Percentiles rank a stretch among this genome's conserved stretches.
Conservation (phyloP, 2,113 vertebrate genomes). For the Phrynosoma platyrhinos region DNA sequence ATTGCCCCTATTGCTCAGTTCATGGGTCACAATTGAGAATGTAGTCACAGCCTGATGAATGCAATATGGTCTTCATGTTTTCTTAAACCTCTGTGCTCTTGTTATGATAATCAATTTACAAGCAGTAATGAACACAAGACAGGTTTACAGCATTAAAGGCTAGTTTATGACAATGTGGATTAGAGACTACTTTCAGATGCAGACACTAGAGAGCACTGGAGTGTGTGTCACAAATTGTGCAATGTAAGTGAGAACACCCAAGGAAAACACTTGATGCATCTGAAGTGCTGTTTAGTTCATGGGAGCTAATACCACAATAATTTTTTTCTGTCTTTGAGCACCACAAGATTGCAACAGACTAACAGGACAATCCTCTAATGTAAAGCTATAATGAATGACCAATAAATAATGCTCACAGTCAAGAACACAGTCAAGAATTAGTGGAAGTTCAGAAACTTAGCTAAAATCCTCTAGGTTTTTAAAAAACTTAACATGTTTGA, state of each 20-base stretch:
- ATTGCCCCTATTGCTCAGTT: too few species aligned
- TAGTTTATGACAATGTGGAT: not conserved
- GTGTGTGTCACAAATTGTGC: not conserved
- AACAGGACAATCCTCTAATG: not conserved
- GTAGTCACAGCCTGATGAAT: not conserved
- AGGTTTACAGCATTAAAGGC: not conserved
- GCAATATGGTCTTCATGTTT: not conserved
- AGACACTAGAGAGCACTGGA: not conserved
- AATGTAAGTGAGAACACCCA: too few species aligned
- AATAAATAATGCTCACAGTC: not conserved
- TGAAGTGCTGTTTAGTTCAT: not conserved
- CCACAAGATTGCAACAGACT: not conserved
- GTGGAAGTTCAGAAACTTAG: not conserved
- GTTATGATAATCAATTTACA: not conserved
- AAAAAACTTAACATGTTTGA: not conserved
- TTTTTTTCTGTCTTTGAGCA: too few species aligned
- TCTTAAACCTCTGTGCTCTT: not conserved
- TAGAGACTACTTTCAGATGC: not conserved
- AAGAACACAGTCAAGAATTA: not conserved
- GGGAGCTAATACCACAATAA: not conserved
- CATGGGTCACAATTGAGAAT: not conserved
- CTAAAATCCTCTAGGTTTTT: not conserved
- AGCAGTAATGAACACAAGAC: not conserved
- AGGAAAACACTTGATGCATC: not conserved
- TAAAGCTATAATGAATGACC: not conserved